Evolutionary conservation across 2,113 vertebrate species (phyloP), one percentile per base, ranked within the genome.

Genomic region (Picathartes gymnocephalus): DNA sequence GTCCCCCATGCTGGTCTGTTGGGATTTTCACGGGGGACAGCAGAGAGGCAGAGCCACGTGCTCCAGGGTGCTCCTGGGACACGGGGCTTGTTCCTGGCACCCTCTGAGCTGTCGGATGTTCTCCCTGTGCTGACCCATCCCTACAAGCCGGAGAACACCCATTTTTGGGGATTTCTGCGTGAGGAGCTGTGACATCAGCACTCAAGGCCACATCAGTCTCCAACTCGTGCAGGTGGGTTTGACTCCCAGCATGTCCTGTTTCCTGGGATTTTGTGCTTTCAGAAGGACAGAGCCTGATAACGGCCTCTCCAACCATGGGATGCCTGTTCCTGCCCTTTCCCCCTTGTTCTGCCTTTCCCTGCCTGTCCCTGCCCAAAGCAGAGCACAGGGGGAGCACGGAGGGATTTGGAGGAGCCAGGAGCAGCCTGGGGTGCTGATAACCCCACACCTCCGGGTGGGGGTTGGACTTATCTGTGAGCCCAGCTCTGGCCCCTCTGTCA

Each of bases 221-320:
- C 50, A 60, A 0, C 8, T 3, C 2, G 21, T 8, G 27, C 70
- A 47, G 53, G 5, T 5, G 40, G 58, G 8, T 54, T 37, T 54
- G 54, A 8, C 39, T 42, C 37, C 44, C 1, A 0, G 17, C 0
- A 0, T 11, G 15, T 50, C 54, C 69, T 13, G 0, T 39, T n/a
- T 39, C 50, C 51, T 2, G 1, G 40, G 5, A 1, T 61, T 70
- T 61, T 71, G 42, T 48, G 57, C 53, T 56, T 31, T 42, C 23
- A 9, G 62, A 15, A 58, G 42, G 39, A 31, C 65, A 24, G 50
- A 65, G 15, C 40, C 44, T 17, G 6, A 33, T 35, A 6, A 15
- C 18, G 51, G 44, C 42, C 27, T 28, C 23, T 23, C 42, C 4
- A 31, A 0, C 10, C 5, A 5, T 4, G 35, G 28, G 7, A 10